A percentile compares a stretch with the other conserved stretches of the same genome.
Evolutionary conservation across 2,888 invertebrate genomes (phyloP).

Genomic region (Drosophila nr. perissopoda): DNA sequence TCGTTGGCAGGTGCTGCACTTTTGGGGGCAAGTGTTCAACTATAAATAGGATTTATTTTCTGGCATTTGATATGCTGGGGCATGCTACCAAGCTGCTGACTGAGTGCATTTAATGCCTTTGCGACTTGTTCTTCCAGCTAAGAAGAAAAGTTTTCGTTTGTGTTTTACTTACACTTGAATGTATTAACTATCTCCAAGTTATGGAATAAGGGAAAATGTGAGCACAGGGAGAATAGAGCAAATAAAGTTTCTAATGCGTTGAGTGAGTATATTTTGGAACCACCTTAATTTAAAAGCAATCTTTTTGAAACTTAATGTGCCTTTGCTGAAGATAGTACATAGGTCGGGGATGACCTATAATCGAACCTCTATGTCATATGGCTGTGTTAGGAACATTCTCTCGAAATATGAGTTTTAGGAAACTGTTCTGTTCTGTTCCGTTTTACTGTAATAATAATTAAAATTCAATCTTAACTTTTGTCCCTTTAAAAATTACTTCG

Average conservation of each 20-base stretch:
- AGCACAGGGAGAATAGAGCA: not conserved
- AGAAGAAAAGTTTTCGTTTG: not conserved
- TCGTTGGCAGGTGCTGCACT: slow-evolving; percentile 32
- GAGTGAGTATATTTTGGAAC: not conserved
- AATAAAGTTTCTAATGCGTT: not conserved
- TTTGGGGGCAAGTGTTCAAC: slow-evolving; percentile 23
- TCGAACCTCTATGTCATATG: not conserved
- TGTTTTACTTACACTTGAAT: not conserved
- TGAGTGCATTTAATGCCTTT: not conserved
- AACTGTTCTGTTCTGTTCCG: too few species aligned
- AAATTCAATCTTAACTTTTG: too few species aligned
- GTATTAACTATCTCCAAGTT: not conserved
- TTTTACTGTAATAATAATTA: not conserved
- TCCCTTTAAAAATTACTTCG: not conserved
- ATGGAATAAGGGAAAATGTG: not conserved
- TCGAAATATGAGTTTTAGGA: not conserved
- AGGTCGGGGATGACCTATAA: not conserved
- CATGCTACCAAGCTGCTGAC: not conserved
- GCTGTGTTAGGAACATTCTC: not conserved
- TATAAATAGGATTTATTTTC: slow-evolving; percentile 45
- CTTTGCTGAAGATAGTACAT: not conserved
- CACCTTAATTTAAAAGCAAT: not conserved
- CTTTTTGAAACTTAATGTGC: not conserved
- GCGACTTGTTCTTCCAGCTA: not conserved
- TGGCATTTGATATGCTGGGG: slow-evolving; percentile 4